phyloP scores from a whole-genome alignment of 2,113 vertebrate genomes.

The Aphyosemion australe region DNA sequence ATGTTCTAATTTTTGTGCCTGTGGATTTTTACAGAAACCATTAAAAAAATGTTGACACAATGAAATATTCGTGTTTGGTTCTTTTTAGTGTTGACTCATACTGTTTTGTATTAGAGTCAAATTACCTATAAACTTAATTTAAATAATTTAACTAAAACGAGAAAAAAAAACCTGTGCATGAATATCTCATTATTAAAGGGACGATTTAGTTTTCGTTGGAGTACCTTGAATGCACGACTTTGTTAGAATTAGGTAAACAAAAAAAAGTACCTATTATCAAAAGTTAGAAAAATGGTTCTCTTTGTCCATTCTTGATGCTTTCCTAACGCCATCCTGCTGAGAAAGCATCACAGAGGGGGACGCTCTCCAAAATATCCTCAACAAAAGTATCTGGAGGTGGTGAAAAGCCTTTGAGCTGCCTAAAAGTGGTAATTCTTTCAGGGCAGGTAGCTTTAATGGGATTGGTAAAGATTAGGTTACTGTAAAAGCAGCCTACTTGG shows the following conservation, averaged over 20 bases:
- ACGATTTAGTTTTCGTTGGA: background rate
- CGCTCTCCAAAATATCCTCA: slow-evolving; percentile 37
- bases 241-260: no score
- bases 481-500: slow-evolving; percentile 58
- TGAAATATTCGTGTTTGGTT: no score
- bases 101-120: no score
- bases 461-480: slow-evolving; percentile 75
- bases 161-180: no score
- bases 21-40: no score
- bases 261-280: background rate
- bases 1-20: no score
- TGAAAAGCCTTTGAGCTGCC: slow-evolving; percentile 64
- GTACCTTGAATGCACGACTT: background rate
- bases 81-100: no score
- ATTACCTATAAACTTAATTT: no score
- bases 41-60: no score
- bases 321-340: background rate
- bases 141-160: no score
- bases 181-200: background rate
- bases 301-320: no score
- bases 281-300: background rate
- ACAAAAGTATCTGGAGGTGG: slow-evolving; percentile 56
- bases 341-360: slow-evolving; percentile 19
- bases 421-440: slow-evolving; percentile 64
- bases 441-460: slow-evolving; percentile 74